These are phyloP conservation scores for Sebastes cheni DNA, from an alignment of 2,797 vertebrate species.

Conservation along the genomic window DNA sequence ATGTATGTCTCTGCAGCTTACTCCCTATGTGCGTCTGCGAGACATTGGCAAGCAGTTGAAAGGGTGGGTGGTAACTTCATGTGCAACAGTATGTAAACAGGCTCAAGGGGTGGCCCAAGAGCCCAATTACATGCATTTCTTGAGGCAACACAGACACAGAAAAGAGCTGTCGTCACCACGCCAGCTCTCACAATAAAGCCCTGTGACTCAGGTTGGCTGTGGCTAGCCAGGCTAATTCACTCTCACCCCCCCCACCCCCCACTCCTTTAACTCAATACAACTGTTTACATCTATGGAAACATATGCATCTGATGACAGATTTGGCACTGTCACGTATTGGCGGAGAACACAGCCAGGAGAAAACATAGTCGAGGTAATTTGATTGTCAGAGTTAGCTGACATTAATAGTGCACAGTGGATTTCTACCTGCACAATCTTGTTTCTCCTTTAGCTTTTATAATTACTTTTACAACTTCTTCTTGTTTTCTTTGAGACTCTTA, in stretches of 20 bases:
- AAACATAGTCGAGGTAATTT: neutral
- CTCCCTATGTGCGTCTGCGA: slow-evolving; percentile 17
- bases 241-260: neutral
- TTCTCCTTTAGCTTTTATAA: neutral
- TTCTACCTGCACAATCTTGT: neutral
- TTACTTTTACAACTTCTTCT: neutral
- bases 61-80: slow-evolving; percentile 50
- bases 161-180: slow-evolving; percentile 42
- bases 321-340: neutral
- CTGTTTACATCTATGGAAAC: slow-evolving; percentile 18
- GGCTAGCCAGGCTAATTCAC: neutral
- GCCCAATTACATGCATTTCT: slow-evolving; percentile 64
- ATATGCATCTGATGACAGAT: slow-evolving; percentile 11
- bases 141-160: slow-evolving; percentile 65
- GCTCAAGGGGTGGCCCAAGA: slow-evolving; percentile 67
- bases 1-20: slow-evolving; percentile 15
- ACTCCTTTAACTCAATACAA: slow-evolving; percentile 4
- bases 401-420: neutral
- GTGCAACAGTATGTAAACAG: slow-evolving; percentile 65
- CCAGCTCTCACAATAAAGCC: slow-evolving; percentile 45
- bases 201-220: slow-evolving; percentile 20
- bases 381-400: neutral
- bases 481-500: neutral
- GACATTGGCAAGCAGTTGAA: slow-evolving; percentile 19
- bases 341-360: neutral